Evolutionary conservation across 2,888 invertebrate species (phyloP).

Genomic region (Dynastes hyllus): DNA sequence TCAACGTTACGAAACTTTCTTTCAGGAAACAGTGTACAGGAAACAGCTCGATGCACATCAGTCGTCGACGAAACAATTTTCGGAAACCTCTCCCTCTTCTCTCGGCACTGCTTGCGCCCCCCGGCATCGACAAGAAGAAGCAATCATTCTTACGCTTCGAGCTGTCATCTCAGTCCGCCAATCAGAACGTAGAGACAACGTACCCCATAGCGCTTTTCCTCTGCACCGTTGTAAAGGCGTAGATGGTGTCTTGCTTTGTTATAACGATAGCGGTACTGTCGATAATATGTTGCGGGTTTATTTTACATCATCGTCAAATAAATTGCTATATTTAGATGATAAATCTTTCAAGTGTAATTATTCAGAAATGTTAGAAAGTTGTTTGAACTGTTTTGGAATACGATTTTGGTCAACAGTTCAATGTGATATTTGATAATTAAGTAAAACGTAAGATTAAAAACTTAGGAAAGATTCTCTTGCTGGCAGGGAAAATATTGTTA

Average conservation of each 20-base stretch:
- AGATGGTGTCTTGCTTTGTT: conserved; percentile 44
- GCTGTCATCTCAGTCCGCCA: conserved; percentile 63
- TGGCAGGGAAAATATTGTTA: too few species aligned
- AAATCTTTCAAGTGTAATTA: not conserved
- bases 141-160: conserved; percentile 65
- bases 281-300: conserved; percentile 21
- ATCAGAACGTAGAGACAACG: conserved; percentile 55
- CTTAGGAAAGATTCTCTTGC: too few species aligned
- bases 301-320: not conserved
- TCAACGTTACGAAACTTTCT: not conserved
- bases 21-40: not conserved
- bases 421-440: too few species aligned
- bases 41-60: conserved; percentile 8
- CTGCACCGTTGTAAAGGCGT: conserved; percentile 10
- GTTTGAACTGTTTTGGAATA: too few species aligned
- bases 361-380: not conserved
- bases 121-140: conserved; percentile 54
- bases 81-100: conserved; percentile 48
- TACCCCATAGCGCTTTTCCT: conserved; percentile 49
- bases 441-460: too few species aligned
- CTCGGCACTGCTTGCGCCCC: conserved; percentile 57
- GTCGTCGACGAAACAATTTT: conserved; percentile 29
- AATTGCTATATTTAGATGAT: not conserved
- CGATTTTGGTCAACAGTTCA: too few species aligned
- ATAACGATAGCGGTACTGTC: conserved; percentile 48